Evolutionary conservation across 1,140 invertebrate genomes (phyloP).

Genomic region (Nephila pilipes): DNA sequence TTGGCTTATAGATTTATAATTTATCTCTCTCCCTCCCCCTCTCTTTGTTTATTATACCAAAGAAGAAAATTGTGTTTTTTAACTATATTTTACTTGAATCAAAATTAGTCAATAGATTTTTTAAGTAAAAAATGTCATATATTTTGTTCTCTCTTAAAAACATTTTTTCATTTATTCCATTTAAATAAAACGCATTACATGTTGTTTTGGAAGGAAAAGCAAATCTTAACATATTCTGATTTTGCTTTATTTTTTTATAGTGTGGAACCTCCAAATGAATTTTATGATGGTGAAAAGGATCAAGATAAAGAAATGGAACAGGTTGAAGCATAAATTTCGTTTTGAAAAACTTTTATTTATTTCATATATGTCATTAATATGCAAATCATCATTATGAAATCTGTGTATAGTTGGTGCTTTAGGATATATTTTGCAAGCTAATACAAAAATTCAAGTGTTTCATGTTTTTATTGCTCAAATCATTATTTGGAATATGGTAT

Average conservation of each 20-base stretch:
- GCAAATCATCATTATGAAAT: neutral
- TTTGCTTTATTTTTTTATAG: conserved; percentile 80
- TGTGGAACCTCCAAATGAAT: conserved; percentile 94
- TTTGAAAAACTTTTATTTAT: neutral
- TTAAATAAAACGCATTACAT: neutral
- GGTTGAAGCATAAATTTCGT: neutral
- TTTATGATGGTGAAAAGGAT: conserved; percentile 92
- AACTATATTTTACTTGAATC: no score
- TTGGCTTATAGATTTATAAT: no score
- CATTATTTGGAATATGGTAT: conserved; percentile 24
- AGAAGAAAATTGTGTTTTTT: no score
- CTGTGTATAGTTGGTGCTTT: neutral
- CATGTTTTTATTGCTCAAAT: neutral
- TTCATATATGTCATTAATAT: neutral
- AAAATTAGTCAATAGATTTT: no score
- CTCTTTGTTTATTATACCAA: no score
- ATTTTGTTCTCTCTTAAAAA: no score
- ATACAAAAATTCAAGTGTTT: neutral
- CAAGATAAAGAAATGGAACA: conserved; percentile 82
- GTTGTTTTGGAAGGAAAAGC: neutral
- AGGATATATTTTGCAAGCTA: neutral
- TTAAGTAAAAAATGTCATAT: no score
- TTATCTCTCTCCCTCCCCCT: no score
- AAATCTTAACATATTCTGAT: neutral
- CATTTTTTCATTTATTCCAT: no score